These are phyloP conservation scores for Pseudomyrmex sp. DNA, from an alignment of 1,140 invertebrate genomes.

Conservation along the genomic window DNA sequence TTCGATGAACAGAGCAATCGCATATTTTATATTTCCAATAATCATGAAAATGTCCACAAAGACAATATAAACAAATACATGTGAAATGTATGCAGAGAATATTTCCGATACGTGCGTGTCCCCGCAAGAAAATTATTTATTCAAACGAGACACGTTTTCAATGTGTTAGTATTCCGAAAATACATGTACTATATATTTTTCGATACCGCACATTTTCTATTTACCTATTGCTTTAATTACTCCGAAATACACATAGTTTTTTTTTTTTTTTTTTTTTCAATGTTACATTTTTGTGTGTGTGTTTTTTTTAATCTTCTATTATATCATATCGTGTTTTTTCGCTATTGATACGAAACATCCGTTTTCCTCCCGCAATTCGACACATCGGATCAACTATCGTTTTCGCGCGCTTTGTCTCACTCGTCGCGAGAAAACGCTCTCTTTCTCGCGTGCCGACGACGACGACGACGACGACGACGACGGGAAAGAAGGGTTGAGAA, in stretches of 20 bases:
- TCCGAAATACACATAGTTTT: background rate
- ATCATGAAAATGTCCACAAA: too few species aligned
- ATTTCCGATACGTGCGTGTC: background rate
- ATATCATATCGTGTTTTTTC: background rate
- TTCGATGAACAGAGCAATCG: background rate
- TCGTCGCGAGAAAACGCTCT: background rate
- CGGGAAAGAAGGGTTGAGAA: slow-evolving; percentile 31
- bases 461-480: background rate
- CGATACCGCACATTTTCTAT: too few species aligned
- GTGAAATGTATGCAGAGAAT: too few species aligned
- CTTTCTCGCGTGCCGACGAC: slow-evolving; percentile 1
- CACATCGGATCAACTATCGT: slow-evolving; percentile 37
- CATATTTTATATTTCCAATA: background rate
- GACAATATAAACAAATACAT: too few species aligned
- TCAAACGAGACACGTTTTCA: too few species aligned
- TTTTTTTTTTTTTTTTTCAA: background rate
- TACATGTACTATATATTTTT: too few species aligned
- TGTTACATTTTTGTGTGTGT: background rate
- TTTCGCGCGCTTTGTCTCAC: slow-evolving; percentile 22
- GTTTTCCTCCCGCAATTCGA: background rate
- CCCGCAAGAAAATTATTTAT: background rate
- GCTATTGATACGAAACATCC: slow-evolving; percentile 16
- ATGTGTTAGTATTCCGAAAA: too few species aligned
- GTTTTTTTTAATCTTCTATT: background rate
- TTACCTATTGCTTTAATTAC: background rate